phyloP scores from a whole-genome alignment of 2,797 vertebrate species.

The Artibeus jamaicensis region DNA sequence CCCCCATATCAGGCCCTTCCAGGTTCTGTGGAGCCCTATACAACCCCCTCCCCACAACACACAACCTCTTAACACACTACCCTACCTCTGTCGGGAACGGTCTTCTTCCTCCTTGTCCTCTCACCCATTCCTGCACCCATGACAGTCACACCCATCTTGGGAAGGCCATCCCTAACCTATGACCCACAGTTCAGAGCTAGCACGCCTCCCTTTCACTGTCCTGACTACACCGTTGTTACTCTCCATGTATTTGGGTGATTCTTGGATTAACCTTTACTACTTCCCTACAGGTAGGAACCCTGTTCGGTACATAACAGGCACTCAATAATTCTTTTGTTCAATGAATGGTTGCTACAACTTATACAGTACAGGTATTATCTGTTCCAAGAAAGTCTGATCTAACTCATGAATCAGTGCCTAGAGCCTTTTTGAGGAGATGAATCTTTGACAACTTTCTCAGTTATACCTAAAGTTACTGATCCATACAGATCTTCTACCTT shows the following conservation, averaged over 20 bases:
- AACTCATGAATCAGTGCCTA: not conserved
- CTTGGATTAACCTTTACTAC: not conserved
- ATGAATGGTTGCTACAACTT: not conserved
- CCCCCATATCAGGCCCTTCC: not conserved
- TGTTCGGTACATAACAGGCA: not conserved
- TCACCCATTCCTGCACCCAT: no score
- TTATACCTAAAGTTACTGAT: not conserved
- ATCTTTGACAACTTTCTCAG: not conserved
- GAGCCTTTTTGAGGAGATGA: not conserved
- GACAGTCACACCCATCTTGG: not conserved
- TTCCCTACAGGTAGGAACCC: not conserved
- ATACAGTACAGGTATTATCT: not conserved
- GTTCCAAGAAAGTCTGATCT: not conserved
- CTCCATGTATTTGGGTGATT: not conserved
- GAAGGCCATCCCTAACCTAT: not conserved
- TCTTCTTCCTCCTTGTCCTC: not conserved
- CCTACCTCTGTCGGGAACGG: not conserved
- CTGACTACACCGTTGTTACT: not conserved
- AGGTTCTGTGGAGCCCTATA: not conserved
- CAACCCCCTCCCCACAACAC: not conserved
- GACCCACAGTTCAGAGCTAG: not conserved
- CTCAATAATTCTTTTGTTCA: not conserved
- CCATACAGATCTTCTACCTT: not conserved
- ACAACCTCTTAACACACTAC: not conserved
- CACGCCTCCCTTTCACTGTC: not conserved